A percentile compares a stretch with the other conserved stretches of the same genome.
These are phyloP conservation scores for Phodopus roborovskii DNA, from an alignment of 2,113 vertebrate genomes.

Conservation along the genomic window DNA sequence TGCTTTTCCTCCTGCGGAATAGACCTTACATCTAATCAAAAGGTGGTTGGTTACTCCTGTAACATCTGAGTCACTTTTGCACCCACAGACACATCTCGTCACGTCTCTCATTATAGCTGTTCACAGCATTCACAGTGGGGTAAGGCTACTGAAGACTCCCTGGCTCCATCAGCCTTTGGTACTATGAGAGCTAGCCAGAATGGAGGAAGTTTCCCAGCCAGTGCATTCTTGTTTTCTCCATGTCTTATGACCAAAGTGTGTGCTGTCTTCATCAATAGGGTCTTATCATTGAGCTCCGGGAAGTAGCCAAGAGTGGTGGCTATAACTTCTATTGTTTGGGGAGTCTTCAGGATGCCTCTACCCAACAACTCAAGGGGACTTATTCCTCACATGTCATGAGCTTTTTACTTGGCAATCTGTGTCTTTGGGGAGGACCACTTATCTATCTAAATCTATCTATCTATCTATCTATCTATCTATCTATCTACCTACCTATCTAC, in stretches of 20 bases:
- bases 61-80: not conserved
- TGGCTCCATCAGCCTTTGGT: not conserved
- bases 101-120: not conserved
- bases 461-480: not conserved
- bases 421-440: not conserved
- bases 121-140: not conserved
- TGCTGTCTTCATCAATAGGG: not conserved
- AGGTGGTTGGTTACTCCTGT: not conserved
- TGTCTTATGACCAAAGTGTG: not conserved
- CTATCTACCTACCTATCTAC: too few species aligned
- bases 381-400: not conserved
- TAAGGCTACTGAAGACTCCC: not conserved
- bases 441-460: not conserved
- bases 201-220: not conserved
- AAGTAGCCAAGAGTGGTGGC: not conserved
- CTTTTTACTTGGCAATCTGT: not conserved
- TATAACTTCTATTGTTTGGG: not conserved
- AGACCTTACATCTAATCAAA: not conserved
- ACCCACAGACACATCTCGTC: not conserved
- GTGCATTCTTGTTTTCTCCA: not conserved
- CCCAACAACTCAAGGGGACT: not conserved
- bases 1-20: not conserved
- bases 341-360: not conserved
- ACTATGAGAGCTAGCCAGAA: not conserved
- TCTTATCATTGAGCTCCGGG: not conserved